Evolutionary conservation across 2,113 vertebrate genomes (phyloP), one percentile per base, ranked within the genome.

Genomic region (Odontesthes bonariensis): DNA sequence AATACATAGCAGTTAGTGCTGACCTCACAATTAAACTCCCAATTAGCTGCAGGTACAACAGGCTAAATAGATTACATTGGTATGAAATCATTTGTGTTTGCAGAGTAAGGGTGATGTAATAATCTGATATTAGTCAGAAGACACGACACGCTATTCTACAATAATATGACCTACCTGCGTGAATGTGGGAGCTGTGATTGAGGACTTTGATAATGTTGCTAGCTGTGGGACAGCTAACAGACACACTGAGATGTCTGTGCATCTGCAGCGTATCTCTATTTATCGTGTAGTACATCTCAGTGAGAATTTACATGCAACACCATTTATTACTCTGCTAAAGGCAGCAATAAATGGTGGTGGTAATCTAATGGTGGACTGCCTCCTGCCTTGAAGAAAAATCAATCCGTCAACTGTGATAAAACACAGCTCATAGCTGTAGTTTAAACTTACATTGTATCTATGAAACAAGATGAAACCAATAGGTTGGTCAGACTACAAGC

Each of bases 181-280:
- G 17, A 32, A 52, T 8, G 44, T 60, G 47, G 6, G 1, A 61
- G 32, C 51, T 35, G 2, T 74, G 84, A 86, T 19, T 0, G 59
- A 86, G 73, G 80, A 22, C 60, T 83, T 77, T 83, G 80, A 83
- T 86, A 77, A 80, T 53, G 33, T 20, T 31, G 62, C 19, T 12
- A 0, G n/a, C 58, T 6, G 51, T 9, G 32, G 75, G 72, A 38
- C 62, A 17, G 33, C 14, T 62, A 47, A 59, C 57, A 58, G 38
- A 44, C 10, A 47, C 22, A 49, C 5, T 27, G 46, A 19, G 22
- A 40, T 54, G 56, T 5, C n/a, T 20, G 46, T 22, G 47, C 44
- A 22, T 27, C 35, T 33, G 2, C 52, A 17, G 13, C 23, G 8
- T 4, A 27, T 63, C 55, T 66, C 57, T 35, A 64, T 67, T 10